Percentiles rank a stretch among this genome's conserved stretches.
These are phyloP conservation scores for Zaprionus davidi DNA, from an alignment of 1,140 invertebrate species.

Conservation along the genomic window DNA sequence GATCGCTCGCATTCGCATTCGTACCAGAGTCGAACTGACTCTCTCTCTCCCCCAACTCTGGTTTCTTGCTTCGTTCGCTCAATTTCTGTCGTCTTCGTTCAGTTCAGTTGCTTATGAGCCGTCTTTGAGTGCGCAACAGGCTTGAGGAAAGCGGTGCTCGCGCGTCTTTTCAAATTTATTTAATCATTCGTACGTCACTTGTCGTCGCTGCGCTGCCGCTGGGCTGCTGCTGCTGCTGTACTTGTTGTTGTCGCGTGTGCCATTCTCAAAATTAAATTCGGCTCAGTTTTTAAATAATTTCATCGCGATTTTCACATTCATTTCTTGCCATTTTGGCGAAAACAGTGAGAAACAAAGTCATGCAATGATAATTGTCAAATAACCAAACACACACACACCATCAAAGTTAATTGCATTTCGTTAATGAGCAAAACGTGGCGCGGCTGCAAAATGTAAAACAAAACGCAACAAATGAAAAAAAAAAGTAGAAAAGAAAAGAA, in stretches of 20 bases:
- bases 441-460: constrained; percentile 73
- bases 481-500: constrained; percentile 29
- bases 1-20: neutral
- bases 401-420: constrained; percentile 52
- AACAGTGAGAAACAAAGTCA: constrained; percentile 48
- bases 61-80: constrained; percentile 28
- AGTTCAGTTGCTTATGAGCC: constrained; percentile 71
- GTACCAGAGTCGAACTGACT: neutral
- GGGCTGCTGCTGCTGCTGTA: neutral
- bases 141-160: constrained; percentile 50
- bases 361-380: constrained; percentile 69
- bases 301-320: constrained; percentile 32
- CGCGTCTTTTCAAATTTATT: constrained; percentile 23
- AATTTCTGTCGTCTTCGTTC: constrained; percentile 45
- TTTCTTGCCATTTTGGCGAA: constrained; percentile 43
- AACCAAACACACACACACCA: constrained; percentile 3
- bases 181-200: constrained; percentile 20
- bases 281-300: constrained; percentile 19
- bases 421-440: constrained; percentile 73
- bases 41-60: constrained; percentile 44
- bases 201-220: constrained; percentile 13
- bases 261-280: constrained; percentile 34
- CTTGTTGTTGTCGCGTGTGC: constrained; percentile 57
- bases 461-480: constrained; percentile 26
- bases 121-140: constrained; percentile 75